phyloP scores from a whole-genome alignment of 2,113 vertebrate species.

The Apistogramma diplotaenia region DNA sequence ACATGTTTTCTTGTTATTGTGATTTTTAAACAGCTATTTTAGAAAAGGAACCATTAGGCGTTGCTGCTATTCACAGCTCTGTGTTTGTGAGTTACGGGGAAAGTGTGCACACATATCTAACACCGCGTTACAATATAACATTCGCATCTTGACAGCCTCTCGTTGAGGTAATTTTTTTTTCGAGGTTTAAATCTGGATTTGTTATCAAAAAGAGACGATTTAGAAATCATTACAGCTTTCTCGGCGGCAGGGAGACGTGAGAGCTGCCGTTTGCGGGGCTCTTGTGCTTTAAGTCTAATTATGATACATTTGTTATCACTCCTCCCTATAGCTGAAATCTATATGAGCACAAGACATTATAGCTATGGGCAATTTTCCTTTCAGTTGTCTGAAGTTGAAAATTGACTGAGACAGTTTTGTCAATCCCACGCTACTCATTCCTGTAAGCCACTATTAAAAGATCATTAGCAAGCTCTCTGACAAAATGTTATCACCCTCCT shows the following conservation, averaged over 20 bases:
- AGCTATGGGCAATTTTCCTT: neutral
- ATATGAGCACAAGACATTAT: neutral
- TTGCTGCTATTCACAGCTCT: neutral
- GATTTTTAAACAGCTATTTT: neutral
- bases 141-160: neutral
- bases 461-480: neutral
- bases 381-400: neutral
- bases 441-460: neutral
- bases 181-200: neutral
- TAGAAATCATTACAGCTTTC: neutral
- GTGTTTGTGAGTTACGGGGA: neutral
- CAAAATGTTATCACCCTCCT: neutral
- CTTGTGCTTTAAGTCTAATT: neutral
- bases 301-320: neutral
- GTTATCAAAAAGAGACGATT: neutral
- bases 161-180: neutral
- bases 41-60: neutral
- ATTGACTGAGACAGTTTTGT: neutral
- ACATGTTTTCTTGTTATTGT: neutral
- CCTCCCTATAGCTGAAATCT: neutral
- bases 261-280: neutral
- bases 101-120: neutral
- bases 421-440: neutral
- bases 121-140: neutral
- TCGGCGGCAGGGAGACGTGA: neutral